phyloP scores from a whole-genome alignment of 2,797 vertebrate genomes.

The Oophaga sylvatica region DNA sequence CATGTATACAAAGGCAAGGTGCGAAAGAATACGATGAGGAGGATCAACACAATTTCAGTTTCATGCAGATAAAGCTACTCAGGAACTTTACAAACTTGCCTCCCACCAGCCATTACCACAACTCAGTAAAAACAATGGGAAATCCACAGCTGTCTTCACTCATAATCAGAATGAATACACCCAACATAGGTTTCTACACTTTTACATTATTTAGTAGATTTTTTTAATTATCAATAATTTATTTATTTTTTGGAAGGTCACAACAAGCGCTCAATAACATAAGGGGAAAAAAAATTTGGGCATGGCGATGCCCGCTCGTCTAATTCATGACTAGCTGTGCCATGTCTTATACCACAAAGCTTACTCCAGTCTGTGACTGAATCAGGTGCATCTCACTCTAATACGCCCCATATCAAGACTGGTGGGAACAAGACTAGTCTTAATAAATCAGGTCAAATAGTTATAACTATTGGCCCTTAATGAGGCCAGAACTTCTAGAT shows the following conservation, averaged over 20 bases:
- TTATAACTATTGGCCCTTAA: too few relatives aligned
- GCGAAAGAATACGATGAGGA: not conserved
- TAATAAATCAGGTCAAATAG: too few relatives aligned
- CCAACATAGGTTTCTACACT: not conserved
- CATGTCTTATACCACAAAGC: too few relatives aligned
- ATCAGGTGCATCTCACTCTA: too few relatives aligned
- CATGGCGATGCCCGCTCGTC: too few relatives aligned
- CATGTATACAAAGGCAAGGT: not conserved
- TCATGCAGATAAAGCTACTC: slow-evolving; percentile 5
- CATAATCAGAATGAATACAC: not conserved
- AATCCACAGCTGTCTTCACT: not conserved
- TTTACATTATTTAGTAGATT: not conserved
- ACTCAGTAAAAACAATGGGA: not conserved
- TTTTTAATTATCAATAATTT: not conserved
- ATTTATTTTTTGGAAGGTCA: not conserved
- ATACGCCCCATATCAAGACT: too few relatives aligned
- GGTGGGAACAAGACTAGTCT: too few relatives aligned
- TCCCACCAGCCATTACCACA: slow-evolving; percentile 7
- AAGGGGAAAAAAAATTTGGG: not conserved
- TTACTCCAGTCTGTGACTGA: too few relatives aligned
- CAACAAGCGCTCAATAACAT: not conserved
- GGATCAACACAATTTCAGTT: not conserved
- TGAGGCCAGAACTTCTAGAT: too few relatives aligned
- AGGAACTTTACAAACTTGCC: not conserved
- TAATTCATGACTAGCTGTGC: too few relatives aligned